A percentile compares a stretch with the other conserved stretches of the same genome.
phyloP scores from a whole-genome alignment of 2,888 invertebrate species.

The Liposcelis brunnea region DNA sequence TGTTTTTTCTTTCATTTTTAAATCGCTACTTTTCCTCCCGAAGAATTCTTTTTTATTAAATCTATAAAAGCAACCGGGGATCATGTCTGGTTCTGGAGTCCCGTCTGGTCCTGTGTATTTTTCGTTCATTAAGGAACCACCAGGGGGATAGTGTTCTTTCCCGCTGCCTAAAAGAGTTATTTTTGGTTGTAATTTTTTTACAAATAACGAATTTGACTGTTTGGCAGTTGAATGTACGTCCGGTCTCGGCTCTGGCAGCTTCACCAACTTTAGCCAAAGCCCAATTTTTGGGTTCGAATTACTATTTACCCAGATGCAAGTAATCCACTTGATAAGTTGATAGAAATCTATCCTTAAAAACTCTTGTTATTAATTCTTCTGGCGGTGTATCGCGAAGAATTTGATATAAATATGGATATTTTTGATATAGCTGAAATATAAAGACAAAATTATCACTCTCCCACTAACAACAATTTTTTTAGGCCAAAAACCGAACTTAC shows the following conservation, averaged over 20 bases:
- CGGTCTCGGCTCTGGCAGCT: too few relatives aligned
- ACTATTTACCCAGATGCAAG: neutral
- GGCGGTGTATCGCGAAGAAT: neutral
- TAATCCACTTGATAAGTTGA: conserved; percentile 8
- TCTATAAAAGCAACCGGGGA: too few relatives aligned
- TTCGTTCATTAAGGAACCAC: too few relatives aligned
- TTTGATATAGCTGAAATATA: conserved; percentile 8
- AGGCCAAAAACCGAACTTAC: conserved; percentile 23
- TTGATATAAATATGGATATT: conserved; percentile 7
- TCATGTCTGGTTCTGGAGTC: too few relatives aligned
- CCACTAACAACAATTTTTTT: too few relatives aligned
- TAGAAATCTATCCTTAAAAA: neutral
- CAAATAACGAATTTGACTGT: too few relatives aligned
- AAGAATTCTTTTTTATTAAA: too few relatives aligned
- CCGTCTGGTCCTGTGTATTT: too few relatives aligned
- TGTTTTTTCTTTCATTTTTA: neutral
- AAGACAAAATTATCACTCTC: neutral
- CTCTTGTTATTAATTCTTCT: conserved; percentile 5
- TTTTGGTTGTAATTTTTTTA: too few relatives aligned
- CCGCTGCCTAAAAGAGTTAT: neutral
- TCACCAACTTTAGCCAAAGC: too few relatives aligned
- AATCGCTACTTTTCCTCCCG: neutral
- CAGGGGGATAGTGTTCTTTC: neutral
- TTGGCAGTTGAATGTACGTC: too few relatives aligned
- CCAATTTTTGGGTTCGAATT: too few relatives aligned